These are phyloP conservation scores for Andricus curvator DNA, from an alignment of 2,888 invertebrate genomes.

Conservation along the genomic window DNA sequence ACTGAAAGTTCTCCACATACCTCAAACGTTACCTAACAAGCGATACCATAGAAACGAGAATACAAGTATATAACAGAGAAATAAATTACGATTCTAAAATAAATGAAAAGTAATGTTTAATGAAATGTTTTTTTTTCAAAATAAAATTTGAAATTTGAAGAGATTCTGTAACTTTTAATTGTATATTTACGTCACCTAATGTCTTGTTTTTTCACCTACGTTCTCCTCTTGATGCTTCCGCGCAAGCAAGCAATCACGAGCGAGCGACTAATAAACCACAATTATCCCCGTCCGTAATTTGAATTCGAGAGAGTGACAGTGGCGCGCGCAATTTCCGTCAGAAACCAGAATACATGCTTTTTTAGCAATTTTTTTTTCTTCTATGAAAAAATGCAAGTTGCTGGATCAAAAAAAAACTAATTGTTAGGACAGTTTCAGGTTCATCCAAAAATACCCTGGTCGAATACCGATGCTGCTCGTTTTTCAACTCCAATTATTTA, in stretches of 20 bases:
- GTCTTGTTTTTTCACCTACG: conserved; percentile 20
- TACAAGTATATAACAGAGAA: not conserved
- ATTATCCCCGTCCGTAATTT: conserved; percentile 43
- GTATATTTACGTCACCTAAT: not conserved
- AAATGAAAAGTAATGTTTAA: not conserved
- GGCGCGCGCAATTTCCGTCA: conserved; percentile 34
- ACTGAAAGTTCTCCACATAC: conserved; percentile 13
- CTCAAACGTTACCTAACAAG: conserved; percentile 33
- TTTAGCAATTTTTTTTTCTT: not conserved
- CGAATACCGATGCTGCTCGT: not conserved
- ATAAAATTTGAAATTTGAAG: not conserved
- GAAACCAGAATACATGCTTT: not conserved
- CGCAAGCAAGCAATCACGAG: conserved; percentile 10
- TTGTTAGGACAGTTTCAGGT: not conserved
- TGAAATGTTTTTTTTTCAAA: not conserved
- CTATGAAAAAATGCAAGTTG: not conserved
- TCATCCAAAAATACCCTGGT: not conserved
- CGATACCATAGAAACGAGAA: not conserved
- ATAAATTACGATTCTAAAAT: not conserved
- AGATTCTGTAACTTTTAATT: not conserved
- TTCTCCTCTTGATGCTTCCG: conserved; percentile 21
- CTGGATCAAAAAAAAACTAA: not conserved
- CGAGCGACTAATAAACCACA: conserved; percentile 23
- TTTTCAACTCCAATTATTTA: not conserved
- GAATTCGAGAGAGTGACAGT: conserved; percentile 17